These are phyloP conservation scores for Leucoma salicis DNA, from an alignment of 2,888 invertebrate species.

Conservation along the genomic window DNA sequence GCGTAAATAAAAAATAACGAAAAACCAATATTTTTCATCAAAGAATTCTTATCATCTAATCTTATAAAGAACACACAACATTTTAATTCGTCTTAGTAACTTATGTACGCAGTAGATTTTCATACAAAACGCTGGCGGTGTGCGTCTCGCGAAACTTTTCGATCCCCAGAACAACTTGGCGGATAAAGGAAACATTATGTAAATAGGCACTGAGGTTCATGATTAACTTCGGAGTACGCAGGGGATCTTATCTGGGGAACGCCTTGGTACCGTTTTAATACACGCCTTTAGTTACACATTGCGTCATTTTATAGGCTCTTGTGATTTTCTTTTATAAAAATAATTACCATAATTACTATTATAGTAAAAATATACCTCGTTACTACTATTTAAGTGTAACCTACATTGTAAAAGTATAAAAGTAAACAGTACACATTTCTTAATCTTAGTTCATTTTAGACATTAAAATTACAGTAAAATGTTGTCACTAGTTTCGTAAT, in stretches of 20 bases:
- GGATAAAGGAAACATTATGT: constrained; percentile 72
- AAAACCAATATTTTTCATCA: no score
- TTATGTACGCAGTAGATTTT: constrained; percentile 33
- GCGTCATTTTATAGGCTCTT: constrained; percentile 15
- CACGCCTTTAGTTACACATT: constrained; percentile 31
- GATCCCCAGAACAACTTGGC: constrained; percentile 53
- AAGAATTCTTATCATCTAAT: constrained; percentile 25
- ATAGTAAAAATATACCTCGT: no score
- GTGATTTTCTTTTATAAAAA: no score
- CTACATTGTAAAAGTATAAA: no score
- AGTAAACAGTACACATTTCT: no score
- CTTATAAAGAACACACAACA: constrained; percentile 29
- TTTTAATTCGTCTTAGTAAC: constrained; percentile 35
- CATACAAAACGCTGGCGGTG: constrained; percentile 34
- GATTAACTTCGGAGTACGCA: constrained; percentile 61
- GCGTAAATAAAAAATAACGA: no score
- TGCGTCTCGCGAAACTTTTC: constrained; percentile 49
- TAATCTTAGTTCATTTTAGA: not conserved
- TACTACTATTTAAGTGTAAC: no score
- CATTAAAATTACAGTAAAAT: no score
- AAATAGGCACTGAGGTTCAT: constrained; percentile 66
- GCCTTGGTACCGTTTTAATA: constrained; percentile 41
- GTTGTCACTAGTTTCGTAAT: no score
- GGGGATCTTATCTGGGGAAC: constrained; percentile 46
- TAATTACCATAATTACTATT: no score